These are phyloP conservation scores for Zygothrica quintamaculata DNA, from an alignment of 2,888 invertebrate genomes.

Conservation along the genomic window DNA sequence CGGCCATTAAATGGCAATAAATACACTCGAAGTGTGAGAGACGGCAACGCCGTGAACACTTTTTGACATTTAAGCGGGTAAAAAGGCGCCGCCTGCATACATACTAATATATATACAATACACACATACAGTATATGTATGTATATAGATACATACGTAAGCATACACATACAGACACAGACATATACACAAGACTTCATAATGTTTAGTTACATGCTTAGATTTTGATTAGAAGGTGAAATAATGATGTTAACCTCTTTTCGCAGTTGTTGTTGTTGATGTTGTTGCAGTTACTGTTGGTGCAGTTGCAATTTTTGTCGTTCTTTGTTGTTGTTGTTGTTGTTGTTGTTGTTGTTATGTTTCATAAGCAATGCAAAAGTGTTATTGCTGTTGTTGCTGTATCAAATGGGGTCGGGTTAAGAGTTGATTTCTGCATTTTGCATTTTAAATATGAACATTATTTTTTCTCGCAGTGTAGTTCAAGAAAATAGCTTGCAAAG, in stretches of 20 bases:
- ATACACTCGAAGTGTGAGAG: slow-evolving; percentile 58
- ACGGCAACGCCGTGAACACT: slow-evolving; percentile 52
- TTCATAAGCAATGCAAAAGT: slow-evolving; percentile 29
- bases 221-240: slow-evolving; percentile 80
- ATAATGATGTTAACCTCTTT: slow-evolving; percentile 80
- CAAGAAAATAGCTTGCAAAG: slow-evolving; percentile 11
- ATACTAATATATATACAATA: slow-evolving; percentile 21
- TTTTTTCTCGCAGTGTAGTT: slow-evolving; percentile 38
- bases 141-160: slow-evolving; percentile 6
- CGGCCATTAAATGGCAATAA: slow-evolving; percentile 59
- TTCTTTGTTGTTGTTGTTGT: slow-evolving; percentile 6
- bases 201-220: slow-evolving; percentile 60
- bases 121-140: slow-evolving; percentile 1
- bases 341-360: slow-evolving; percentile 33
- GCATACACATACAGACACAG: slow-evolving; percentile 1
- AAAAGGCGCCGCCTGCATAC: slow-evolving; percentile 65
- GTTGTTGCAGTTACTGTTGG: background rate
- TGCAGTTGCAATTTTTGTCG: slow-evolving; percentile 9
- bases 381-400: slow-evolving; percentile 39
- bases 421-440: slow-evolving; percentile 62
- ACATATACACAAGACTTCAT: slow-evolving; percentile 43
- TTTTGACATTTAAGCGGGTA: slow-evolving; percentile 73
- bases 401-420: slow-evolving; percentile 74
- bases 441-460: slow-evolving; percentile 65
- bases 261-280: slow-evolving; percentile 11